phyloP scores from a whole-genome alignment of 2,888 invertebrate genomes.

The Diarsia mendica region DNA sequence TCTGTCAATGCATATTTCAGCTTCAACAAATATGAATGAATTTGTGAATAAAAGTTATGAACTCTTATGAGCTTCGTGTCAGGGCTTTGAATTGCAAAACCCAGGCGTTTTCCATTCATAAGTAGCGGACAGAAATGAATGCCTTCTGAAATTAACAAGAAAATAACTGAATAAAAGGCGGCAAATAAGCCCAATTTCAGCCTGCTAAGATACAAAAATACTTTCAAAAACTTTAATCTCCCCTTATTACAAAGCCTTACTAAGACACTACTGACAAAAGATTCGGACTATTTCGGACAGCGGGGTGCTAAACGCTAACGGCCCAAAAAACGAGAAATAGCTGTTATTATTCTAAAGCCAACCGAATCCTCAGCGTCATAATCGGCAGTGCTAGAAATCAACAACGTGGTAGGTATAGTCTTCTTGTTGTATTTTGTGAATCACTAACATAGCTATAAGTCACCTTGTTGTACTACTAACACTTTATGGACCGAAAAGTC shows the following conservation, averaged over 20 bases:
- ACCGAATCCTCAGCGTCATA: neutral
- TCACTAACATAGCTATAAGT: too few relatives aligned
- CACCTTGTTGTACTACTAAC: too few relatives aligned
- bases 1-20: neutral
- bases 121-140: neutral
- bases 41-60: neutral
- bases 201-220: neutral
- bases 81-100: neutral
- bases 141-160: neutral
- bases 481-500: too few relatives aligned
- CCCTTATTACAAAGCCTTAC: neutral
- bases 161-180: neutral
- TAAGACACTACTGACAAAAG: neutral
- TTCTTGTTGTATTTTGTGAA: too few relatives aligned
- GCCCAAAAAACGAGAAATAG: neutral
- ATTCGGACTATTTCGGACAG: too few relatives aligned
- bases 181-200: neutral
- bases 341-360: neutral
- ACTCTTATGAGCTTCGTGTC: too few relatives aligned
- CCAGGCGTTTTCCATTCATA: neutral
- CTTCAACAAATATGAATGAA: neutral
- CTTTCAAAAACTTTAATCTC: neutral
- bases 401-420: neutral
- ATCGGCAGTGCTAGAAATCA: neutral
- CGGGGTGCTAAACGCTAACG: neutral